Evolutionary conservation across 2,797 vertebrate genomes (phyloP), one percentile per base, ranked within the genome.

Genomic region (Arnoldichthys spilopterus): DNA sequence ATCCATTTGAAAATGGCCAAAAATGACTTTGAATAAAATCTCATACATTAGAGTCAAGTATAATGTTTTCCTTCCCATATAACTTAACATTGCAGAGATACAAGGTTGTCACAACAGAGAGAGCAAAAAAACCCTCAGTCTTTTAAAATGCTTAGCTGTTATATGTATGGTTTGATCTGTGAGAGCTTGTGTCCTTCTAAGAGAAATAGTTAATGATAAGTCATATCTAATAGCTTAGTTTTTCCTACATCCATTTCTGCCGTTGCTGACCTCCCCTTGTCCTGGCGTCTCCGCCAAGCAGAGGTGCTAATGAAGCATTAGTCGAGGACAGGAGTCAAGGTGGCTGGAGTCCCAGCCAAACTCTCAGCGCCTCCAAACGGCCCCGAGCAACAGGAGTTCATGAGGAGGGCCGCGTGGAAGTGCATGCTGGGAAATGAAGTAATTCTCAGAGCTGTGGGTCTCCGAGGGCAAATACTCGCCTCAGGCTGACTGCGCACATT

Each of bases 361-460:
- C 30, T 53, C 76, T 78, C 43, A 3, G 8, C n/a, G 76, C 72
- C 47, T 72, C 67, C 61, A 56, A 75, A 62, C 16, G 1, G 58
- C 72, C 81, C 59, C 32, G 18, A 77, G 73, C 74, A 76, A 56
- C 62, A 49, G 72, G 79, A 70, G 85, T 66, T 72, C 79, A 74
- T n/a, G 43, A 64, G 45, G 74, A 26, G 71, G 71, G 62, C 45
- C 22, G 26, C 15, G 37, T 70, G 64, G 47, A 43, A 67, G 66
- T 58, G 84, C 79, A 83, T 82, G 80, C 83, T 86, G 82, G 77
- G 76, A 79, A 78, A 80, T 80, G 83, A 76, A 83, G 81, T 78
- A 63, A 67, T 77, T 63, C 72, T 68, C 79, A 22, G 64, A 26
- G 30, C 66, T 76, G 18, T 45, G 4, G 73, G 54, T 85, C 82